Evolutionary conservation across 2,888 invertebrate genomes (phyloP), one percentile per base, ranked within the genome.

Genomic region (Fragum sueziense): DNA sequence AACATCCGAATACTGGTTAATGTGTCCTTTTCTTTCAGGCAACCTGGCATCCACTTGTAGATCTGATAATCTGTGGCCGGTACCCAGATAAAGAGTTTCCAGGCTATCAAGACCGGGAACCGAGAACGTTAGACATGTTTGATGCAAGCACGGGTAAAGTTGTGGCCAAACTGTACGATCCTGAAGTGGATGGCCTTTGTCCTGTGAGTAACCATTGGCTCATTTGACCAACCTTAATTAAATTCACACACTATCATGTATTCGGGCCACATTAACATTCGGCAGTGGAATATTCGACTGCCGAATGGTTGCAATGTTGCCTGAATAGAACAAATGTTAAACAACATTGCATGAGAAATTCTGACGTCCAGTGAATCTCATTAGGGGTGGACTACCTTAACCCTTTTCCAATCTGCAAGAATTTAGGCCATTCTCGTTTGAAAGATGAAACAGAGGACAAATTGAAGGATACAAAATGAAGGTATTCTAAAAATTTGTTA

Each of bases 31-130:
- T 47, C 69, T 76, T 87, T 0, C 84, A 93, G 93, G 94, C 94
- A 6, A 86, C 90, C 0, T 94, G 94, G 94, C 93, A 94, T 84
- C 93, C 94, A 9, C 79, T 92, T 47, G 90, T 90, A 78, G 94
- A 94, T 81, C 80, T 94, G 72, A 89, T 93, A 11, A 92, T 93
- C 6, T 90, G 93, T 52, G 94, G 94, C 0, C 89, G 94, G 3
- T 94, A 93, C 85, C 94, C 94, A 20, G 92, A 93, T 78, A 90
- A 90, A 7, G 88, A 87, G 20, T 89, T 92, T 75, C 89, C 89
- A 20, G 89, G 88, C 11, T 90, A 87, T 54, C 69, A 69, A 6
- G 80, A 79, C 4, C 84, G 83, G 1, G 92, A 93, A 72, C 70
- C 76, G 6, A 82, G 93, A 14, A 90, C 90, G n/a, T 87, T 94